Evolutionary conservation across 2,888 invertebrate species (phyloP), one percentile per base, ranked within the genome.

Genomic region (Hedya salicella): DNA sequence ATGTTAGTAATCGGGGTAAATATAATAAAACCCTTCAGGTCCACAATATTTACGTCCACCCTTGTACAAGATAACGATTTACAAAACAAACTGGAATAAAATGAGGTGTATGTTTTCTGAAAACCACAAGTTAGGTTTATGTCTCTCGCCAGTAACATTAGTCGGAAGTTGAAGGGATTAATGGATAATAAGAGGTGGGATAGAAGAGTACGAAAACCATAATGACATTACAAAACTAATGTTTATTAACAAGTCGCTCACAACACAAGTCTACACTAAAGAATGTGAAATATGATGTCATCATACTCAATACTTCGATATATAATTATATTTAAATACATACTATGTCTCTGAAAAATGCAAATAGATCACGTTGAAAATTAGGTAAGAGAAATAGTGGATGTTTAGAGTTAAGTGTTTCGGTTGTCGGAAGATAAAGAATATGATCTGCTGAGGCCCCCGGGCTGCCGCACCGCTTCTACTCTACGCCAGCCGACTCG

Each of bases 181-280:
- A 78, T 78, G 84, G 86, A 85, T 73, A 71, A 79, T 78, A 76
- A 66, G 65, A 80, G 85, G 85, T 81, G 79, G 87, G 87, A 83
- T 68, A 76, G 78, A 80, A 70, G 69, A 70, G 75, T 79, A 85
- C 84, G 81, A 87, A 87, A 83, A 77, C 80, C 82, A 80, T 72
- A 78, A 81, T 84, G 87, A 85, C 81, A 78, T 86, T 88, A 88
- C 81, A 90, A 88, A 89, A 86, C 89, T 89, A 89, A 86, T 74
- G 79, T 88, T 91, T 91, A 89, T 89, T 88, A 87, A 87, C 85
- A 89, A 87, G 81, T 89, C 83, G 82, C 82, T 89, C 86, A 79
- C 78, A 80, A 79, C 78, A 89, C 87, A 89, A 83, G 77, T 85
- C 87, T 89, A 91, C 83, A 80, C 87, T 90, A 90, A 78, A 81